Conservation (phyloP, 2,888 invertebrate genomes). For the Romanomermis culicivorax region DNA sequence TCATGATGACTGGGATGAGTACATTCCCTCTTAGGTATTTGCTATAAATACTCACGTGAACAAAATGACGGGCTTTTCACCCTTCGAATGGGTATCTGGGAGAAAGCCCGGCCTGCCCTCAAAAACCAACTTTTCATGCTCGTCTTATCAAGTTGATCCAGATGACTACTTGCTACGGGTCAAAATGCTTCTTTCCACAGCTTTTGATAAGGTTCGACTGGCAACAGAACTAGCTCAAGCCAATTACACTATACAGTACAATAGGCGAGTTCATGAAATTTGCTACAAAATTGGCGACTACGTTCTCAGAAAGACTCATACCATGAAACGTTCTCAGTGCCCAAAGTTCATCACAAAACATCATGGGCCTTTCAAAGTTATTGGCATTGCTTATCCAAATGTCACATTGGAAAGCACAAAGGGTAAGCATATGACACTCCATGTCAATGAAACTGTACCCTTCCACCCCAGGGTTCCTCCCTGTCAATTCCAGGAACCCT, state of each 20-base stretch:
- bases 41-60: conserved; percentile 16
- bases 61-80: conserved; percentile 13
- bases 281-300: neutral
- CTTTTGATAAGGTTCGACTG: too few relatives aligned
- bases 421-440: too few relatives aligned
- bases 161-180: too few relatives aligned
- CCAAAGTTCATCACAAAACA: neutral
- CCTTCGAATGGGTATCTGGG: conserved; percentile 12
- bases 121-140: neutral
- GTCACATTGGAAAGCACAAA: too few relatives aligned
- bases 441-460: too few relatives aligned
- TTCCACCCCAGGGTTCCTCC: too few relatives aligned
- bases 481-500: too few relatives aligned
- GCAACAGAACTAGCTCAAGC: neutral
- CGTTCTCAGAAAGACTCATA: neutral
- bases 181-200: too few relatives aligned
- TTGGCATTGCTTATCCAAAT: neutral
- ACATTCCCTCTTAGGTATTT: conserved; percentile 14
- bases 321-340: neutral
- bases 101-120: conserved; percentile 13
- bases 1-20: conserved; percentile 19
- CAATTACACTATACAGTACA: neutral
- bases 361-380: neutral
- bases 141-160: neutral
- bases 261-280: neutral